These are phyloP conservation scores for Eriosoma lanigerum DNA, from an alignment of 1,140 invertebrate species.

Conservation along the genomic window DNA sequence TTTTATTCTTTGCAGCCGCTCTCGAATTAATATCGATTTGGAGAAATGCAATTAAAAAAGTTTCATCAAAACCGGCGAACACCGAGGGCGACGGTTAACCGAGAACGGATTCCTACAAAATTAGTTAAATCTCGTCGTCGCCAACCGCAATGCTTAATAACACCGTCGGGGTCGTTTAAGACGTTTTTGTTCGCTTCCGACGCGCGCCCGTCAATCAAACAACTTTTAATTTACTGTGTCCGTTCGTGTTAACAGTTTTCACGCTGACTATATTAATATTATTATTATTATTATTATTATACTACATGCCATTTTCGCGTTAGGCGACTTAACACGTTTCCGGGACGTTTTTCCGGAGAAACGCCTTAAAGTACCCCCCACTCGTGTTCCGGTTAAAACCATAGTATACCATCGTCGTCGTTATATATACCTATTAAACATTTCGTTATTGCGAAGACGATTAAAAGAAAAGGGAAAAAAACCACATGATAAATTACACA, in stretches of 20 bases:
- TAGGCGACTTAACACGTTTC: constrained; percentile 31
- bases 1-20: background rate
- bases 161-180: constrained; percentile 9
- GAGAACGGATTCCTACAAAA: constrained; percentile 14
- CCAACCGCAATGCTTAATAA: constrained; percentile 21
- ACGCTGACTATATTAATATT: background rate
- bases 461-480: background rate
- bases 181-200: constrained; percentile 37
- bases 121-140: constrained; percentile 36
- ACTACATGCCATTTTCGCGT: constrained; percentile 30
- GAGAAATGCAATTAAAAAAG: constrained; percentile 31
- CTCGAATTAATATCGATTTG: background rate
- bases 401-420: background rate
- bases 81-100: background rate
- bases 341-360: constrained; percentile 18
- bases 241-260: constrained; percentile 3
- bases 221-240: constrained; percentile 15
- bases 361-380: background rate
- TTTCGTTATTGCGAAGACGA: background rate
- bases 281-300: constrained; percentile 1
- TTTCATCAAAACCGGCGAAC: background rate
- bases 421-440: too few species aligned
- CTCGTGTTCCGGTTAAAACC: background rate
- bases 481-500: constrained; percentile 5
- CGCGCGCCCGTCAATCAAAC: constrained; percentile 26